phyloP scores from a whole-genome alignment of 2,888 invertebrate genomes.

The Apomyelois bistriatella region DNA sequence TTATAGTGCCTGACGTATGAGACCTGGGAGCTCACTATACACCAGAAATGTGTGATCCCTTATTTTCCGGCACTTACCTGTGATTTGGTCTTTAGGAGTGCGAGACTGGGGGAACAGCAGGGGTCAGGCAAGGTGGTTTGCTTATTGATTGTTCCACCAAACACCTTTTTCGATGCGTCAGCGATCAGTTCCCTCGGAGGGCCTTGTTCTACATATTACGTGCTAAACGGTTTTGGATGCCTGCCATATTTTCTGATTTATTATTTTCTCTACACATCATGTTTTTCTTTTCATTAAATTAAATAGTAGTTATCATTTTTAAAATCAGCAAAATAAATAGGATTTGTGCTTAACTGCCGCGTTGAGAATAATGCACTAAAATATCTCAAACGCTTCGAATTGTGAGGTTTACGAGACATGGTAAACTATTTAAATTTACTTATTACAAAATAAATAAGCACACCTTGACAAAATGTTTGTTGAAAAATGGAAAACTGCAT shows the following conservation, averaged over 20 bases:
- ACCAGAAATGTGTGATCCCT: constrained; percentile 47
- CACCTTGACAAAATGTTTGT: too few relatives aligned
- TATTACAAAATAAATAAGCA: too few relatives aligned
- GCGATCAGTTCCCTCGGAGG: constrained; percentile 52
- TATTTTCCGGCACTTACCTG: constrained; percentile 29
- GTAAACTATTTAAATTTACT: neutral
- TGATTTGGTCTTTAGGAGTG: constrained; percentile 32
- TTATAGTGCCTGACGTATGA: constrained; percentile 69
- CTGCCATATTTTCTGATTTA: constrained; percentile 48
- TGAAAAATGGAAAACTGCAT: neutral
- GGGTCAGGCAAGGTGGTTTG: constrained; percentile 50
- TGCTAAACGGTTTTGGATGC: constrained; percentile 57
- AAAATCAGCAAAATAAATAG: too few relatives aligned
- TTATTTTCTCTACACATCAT: constrained; percentile 26
- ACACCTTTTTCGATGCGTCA: constrained; percentile 70
- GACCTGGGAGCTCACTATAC: constrained; percentile 41
- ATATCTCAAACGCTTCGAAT: too few relatives aligned
- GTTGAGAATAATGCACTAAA: too few relatives aligned
- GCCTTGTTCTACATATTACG: constrained; percentile 60
- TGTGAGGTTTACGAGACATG: too few relatives aligned
- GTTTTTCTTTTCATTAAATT: neutral
- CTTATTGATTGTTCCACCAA: constrained; percentile 68
- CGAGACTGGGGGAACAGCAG: constrained; percentile 34
- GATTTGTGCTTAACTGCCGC: too few relatives aligned
- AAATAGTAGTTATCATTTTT: too few relatives aligned